phyloP scores from a whole-genome alignment of 2,113 vertebrate species.

The Protomyctophum bolini region DNA sequence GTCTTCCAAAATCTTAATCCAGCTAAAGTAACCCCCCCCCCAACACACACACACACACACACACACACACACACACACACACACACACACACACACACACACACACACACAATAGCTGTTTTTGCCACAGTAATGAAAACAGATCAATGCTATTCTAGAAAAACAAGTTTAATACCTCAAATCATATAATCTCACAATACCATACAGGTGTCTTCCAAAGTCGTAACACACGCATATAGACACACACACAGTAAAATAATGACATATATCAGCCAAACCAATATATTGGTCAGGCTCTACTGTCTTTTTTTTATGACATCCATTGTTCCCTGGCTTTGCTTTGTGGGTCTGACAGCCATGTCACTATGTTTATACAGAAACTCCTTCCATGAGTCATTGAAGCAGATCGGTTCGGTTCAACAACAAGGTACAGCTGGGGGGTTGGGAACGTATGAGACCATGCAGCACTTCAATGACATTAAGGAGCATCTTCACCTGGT shows the following conservation, averaged over 20 bases:
- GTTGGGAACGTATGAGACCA: constrained; percentile 82
- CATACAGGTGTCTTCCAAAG: too few relatives aligned
- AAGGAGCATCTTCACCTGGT: constrained; percentile 94
- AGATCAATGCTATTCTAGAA: too few relatives aligned
- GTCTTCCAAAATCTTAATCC: constrained; percentile 54
- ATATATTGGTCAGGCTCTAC: too few relatives aligned
- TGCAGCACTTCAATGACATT: constrained; percentile 95
- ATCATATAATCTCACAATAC: too few relatives aligned
- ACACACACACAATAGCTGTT: too few relatives aligned
- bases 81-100: neutral
- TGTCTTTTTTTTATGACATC: too few relatives aligned
- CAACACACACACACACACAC: neutral
- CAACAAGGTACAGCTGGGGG: constrained; percentile 77
- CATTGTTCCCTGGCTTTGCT: neutral
- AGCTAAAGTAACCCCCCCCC: constrained; percentile 28
- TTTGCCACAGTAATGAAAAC: too few relatives aligned
- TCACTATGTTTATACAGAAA: constrained; percentile 73
- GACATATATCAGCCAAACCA: too few relatives aligned
- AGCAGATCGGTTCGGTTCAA: constrained; percentile 81
- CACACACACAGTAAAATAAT: too few relatives aligned
- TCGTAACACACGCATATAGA: neutral
- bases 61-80: too few relatives aligned
- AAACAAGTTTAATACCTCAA: too few relatives aligned
- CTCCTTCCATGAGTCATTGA: constrained; percentile 83
- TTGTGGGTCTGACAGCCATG: neutral